Evolutionary conservation across 2,797 vertebrate genomes (phyloP), one percentile per base, ranked within the genome.

Genomic region (Anniella stebbinsi): DNA sequence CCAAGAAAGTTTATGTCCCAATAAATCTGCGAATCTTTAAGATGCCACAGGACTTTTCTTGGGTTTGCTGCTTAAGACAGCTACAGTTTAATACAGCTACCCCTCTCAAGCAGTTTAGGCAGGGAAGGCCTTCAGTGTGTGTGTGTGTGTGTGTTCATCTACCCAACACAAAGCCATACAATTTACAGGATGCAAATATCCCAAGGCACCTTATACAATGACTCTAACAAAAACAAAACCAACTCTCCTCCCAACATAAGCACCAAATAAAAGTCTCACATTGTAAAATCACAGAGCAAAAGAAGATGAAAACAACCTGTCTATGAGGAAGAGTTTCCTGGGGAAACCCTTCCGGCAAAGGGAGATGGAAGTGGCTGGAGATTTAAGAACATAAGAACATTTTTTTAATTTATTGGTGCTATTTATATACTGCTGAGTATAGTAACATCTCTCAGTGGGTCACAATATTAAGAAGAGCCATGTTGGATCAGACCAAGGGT

Each of bases 161-260:
- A 94, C 94, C 93, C 92, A 96, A 96, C 95, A 96, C 95, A 96
- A 96, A 95, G 92, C 94, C 92, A 95, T 94, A 96, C 96, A 96
- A 95, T 96, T 90, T 93, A 96, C 95, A 96, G 95, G 95, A 96
- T 96, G 94, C 92, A 92, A 96, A 89, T 95, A 96, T 96, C 95
- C 95, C 95, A 93, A 96, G 96, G 93, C 95, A 96, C 95, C 90
- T 91, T 87, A 95, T 51, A 96, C 95, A 96, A 96, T 95, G 69
- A 93, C 89, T 95, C 92, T 72, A 93, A 95, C 93, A 94, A 95
- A 94, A 93, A 89, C 87, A 48, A 85, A 72, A 95, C 87, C 88
- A 88, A 92, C 69, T 12, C 69, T 25, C 69, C n/a, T n/a, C 33
- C 70, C 25, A 54, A n/a, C 63, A 72, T 9, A 38, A 25, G 36